A percentile compares a stretch with the other conserved stretches of the same genome.
These are phyloP conservation scores for Hirtodrosophila trivittata DNA, from an alignment of 2,888 invertebrate genomes.

Conservation along the genomic window DNA sequence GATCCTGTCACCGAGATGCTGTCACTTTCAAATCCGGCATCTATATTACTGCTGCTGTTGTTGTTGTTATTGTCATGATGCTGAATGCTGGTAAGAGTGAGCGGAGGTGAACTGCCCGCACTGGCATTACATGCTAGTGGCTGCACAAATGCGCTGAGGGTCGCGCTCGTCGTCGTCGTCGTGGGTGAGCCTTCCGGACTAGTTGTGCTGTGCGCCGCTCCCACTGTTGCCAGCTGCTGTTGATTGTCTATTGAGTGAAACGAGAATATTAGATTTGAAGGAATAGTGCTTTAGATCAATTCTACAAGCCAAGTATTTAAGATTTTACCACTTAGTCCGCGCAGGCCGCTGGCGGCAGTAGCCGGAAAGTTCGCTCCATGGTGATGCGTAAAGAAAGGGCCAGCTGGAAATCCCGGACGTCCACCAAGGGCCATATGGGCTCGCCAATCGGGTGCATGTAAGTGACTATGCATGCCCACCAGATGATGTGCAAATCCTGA, in stretches of 20 bases:
- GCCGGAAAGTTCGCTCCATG: conserved; percentile 85
- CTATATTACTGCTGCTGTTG: conserved; percentile 83
- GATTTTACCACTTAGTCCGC: conserved; percentile 78
- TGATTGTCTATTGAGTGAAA: conserved; percentile 42
- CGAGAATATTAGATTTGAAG: background rate
- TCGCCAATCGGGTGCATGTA: conserved; percentile 88
- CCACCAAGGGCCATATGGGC: conserved; percentile 77
- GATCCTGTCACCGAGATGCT: conserved; percentile 84
- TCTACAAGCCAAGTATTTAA: background rate
- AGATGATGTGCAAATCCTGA: conserved; percentile 90
- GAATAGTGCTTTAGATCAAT: background rate
- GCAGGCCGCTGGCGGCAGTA: conserved; percentile 85
- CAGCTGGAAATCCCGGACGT: conserved; percentile 80
- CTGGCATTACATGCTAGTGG: conserved; percentile 64
- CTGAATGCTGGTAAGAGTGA: conserved; percentile 62
- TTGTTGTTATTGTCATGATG: conserved; percentile 82
- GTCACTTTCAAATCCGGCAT: conserved; percentile 84
- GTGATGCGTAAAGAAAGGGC: conserved; percentile 85
- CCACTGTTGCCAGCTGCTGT: conserved; percentile 77
- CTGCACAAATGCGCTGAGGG: conserved; percentile 63
- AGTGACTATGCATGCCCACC: conserved; percentile 88
- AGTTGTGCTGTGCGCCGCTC: conserved; percentile 88
- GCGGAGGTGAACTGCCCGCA: conserved; percentile 82
- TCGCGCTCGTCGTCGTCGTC: conserved; percentile 71
- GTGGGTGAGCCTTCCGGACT: conserved; percentile 88